phyloP scores from a whole-genome alignment of 2,888 invertebrate species.

The Busseola fusca region DNA sequence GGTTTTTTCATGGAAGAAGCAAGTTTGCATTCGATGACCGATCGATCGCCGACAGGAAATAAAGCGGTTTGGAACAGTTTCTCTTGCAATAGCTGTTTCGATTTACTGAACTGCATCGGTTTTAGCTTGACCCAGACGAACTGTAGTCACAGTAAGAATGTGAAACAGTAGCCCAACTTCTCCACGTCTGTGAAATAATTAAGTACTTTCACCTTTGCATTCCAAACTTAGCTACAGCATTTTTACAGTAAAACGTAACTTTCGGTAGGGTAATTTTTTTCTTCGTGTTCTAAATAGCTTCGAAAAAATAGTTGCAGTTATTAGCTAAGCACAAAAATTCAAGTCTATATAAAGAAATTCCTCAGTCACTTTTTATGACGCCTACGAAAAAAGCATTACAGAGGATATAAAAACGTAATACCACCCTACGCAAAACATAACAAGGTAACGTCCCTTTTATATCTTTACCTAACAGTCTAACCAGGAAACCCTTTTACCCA shows the following conservation, averaged over 20 bases:
- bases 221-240: background rate
- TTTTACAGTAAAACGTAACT: background rate
- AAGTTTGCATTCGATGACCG: conserved; percentile 35
- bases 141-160: background rate
- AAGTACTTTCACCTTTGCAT: background rate
- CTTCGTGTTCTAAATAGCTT: background rate
- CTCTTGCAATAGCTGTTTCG: conserved; percentile 36
- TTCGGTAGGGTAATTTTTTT: background rate
- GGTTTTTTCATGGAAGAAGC: conserved; percentile 16
- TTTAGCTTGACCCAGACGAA: conserved; percentile 31
- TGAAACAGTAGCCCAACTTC: background rate
- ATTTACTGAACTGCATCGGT: conserved; percentile 22
- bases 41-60: conserved; percentile 42
- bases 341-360: background rate
- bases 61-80: conserved; percentile 40
- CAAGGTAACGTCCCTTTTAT: conserved; percentile 24
- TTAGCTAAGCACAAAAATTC: background rate
- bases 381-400: conserved; percentile 1
- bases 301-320: background rate
- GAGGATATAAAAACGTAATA: conserved; percentile 22
- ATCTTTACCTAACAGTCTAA: conserved; percentile 10
- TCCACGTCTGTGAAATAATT: background rate
- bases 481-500: conserved; percentile 19
- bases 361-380: conserved; percentile 18
- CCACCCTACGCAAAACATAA: conserved; percentile 25